Evolutionary conservation across 2,797 vertebrate species (phyloP), one percentile per base, ranked within the genome.

Genomic region (Centropyge bicolor): DNA sequence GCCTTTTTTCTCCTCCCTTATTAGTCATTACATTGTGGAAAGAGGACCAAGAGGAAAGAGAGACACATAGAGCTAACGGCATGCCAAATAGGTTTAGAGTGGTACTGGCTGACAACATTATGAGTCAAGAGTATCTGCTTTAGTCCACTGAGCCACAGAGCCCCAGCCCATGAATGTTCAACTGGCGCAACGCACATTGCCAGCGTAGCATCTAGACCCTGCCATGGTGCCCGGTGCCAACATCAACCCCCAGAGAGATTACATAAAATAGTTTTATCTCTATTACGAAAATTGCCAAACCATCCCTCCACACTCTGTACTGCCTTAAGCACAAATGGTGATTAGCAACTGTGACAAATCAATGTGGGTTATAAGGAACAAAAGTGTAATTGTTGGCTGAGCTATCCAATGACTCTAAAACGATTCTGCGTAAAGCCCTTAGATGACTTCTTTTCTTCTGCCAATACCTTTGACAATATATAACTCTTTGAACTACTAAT

Each of bases 81-180:
- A 76, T 76, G 88, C 81, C 82, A 88, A 90, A 91, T 85, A 82
- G 86, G 83, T 91, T 93, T 90, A 78, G 78, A 89, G 88, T 89
- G 78, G 80, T 67, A 79, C 84, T 89, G 84, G 81, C 85, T 80
- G 84, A 91, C 90, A 88, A 88, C 83, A 86, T 90, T 84, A 86
- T 86, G 90, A 92, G 88, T 91, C 85, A 91, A 90, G 85, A 90
- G 89, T 88, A 85, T 88, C 85, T 91, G 89, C 84, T 91, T 89
- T 83, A 86, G 91, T 90, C 89, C 78, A 48, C 70, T 83, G 87
- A 91, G 84, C 85, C 87, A 49, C 86, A 71, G 81, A 80, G 83
- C 80, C 76, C 73, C 86, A 76, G 86, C 68, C 86, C 83, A 80
- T 90, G 86, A 90, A 92, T 88, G 89, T 90, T 92, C 88, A 90